phyloP scores from a whole-genome alignment of 1,140 invertebrate species.

The Lucilia cuprina region DNA sequence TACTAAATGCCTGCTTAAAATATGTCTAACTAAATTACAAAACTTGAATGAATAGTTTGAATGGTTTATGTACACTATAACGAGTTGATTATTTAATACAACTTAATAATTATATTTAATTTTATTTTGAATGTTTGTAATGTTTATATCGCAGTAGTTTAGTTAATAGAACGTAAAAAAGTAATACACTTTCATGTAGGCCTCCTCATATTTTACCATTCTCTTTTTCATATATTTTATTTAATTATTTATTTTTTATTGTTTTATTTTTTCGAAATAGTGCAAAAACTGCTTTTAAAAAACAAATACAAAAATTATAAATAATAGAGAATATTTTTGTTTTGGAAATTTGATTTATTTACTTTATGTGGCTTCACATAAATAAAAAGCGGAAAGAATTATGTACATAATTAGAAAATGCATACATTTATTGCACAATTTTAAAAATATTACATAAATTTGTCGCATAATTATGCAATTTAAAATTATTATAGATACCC shows the following conservation, averaged over 20 bases:
- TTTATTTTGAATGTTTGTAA: not conserved
- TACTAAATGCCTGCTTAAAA: not conserved
- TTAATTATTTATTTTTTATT: not conserved
- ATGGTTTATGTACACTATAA: not conserved
- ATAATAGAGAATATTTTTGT: too few relatives aligned
- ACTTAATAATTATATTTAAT: not conserved
- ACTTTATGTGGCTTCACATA: too few relatives aligned
- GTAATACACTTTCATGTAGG: not conserved
- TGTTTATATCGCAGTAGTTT: not conserved
- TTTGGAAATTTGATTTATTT: too few relatives aligned
- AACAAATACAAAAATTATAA: not conserved
- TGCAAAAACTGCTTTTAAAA: not conserved
- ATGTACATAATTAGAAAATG: too few relatives aligned
- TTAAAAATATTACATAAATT: too few relatives aligned
- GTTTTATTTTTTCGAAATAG: not conserved
- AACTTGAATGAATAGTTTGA: not conserved
- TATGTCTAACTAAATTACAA: not conserved
- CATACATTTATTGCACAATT: too few relatives aligned
- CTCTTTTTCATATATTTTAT: not conserved
- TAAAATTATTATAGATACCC: too few relatives aligned
- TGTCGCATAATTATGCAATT: too few relatives aligned
- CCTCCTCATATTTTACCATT: constrained; percentile 1
- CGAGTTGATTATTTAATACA: not conserved
- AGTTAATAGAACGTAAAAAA: not conserved
- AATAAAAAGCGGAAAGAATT: too few relatives aligned